Evolutionary conservation across 2,888 invertebrate genomes (phyloP), one percentile per base, ranked within the genome.

Genomic region (Trichogramma evanescens): DNA sequence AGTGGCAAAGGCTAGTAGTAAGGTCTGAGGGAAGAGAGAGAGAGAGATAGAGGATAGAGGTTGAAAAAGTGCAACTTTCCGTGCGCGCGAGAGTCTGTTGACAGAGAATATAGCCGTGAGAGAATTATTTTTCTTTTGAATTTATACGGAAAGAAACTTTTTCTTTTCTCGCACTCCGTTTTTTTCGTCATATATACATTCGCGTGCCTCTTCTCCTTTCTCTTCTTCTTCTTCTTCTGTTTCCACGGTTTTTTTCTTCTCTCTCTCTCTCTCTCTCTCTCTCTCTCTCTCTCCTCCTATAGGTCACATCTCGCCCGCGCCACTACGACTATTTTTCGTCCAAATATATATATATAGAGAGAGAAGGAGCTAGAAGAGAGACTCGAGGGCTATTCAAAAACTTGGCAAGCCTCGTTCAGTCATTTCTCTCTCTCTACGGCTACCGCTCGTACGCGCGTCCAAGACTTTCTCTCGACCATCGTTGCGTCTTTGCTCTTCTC

Each of bases 331-430:
- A 26, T 26, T 26, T 26, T 26, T 26, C 26, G 26, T 26, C 26
- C 26, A 26, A 26, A 26, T 26, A 26, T 13, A 26, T 26, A 26
- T 13, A 26, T 26, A 26, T 48, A 13, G 10, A 48, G 10, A 5
- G 48, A 48, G 48, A 48, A 48, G 26, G 48, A 48, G 26, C 3
- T 5, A 26, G 51, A 44, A 9, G 13, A 46, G 44, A 40, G 50
- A 13, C 50, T 63, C 58, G 46, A 63, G 63, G 45, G 54, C 54
- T 59, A 59, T 61, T 63, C 54, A 56, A 56, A 56, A 61, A 63
- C 58, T 63, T 59, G 61, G 56, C 63, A 42, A 58, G 61, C 56
- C 61, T 61, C 63, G 55, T 61, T 48, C 40, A 54, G 42, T 51
- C 54, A 42, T 53, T 54, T 48, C 48, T 41, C 41, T n/a, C n/a